These are phyloP conservation scores for Drosophila barbarae DNA, from an alignment of 2,888 invertebrate genomes.

Conservation along the genomic window DNA sequence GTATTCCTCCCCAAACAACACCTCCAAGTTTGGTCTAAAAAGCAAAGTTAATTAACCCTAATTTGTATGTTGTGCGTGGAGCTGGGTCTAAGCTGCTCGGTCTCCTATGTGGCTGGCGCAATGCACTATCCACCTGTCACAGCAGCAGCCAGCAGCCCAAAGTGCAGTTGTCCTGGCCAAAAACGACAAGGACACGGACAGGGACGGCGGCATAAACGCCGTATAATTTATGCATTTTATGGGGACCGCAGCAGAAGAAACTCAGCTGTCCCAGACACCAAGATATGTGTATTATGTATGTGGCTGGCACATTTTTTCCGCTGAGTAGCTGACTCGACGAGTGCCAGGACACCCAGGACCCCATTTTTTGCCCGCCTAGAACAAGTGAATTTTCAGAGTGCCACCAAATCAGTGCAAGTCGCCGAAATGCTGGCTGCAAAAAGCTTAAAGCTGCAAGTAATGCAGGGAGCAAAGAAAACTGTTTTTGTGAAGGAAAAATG, in stretches of 20 bases:
- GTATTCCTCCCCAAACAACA: neutral
- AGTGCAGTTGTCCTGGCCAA: slow-evolving; percentile 1
- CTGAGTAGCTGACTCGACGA: slow-evolving; percentile 44
- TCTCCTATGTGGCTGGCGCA: slow-evolving; percentile 30
- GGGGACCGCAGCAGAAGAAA: slow-evolving; percentile 65
- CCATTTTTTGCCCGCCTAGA: slow-evolving; percentile 7
- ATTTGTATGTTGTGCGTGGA: slow-evolving; percentile 55
- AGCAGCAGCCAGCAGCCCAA: slow-evolving; percentile 18
- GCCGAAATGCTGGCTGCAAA: slow-evolving; percentile 42
- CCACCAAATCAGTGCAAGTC: slow-evolving; percentile 33
- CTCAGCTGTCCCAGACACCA: slow-evolving; percentile 65
- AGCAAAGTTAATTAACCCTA: slow-evolving; percentile 66
- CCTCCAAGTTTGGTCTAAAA: slow-evolving; percentile 41
- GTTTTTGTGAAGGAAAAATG: neutral
- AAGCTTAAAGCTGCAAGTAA: slow-evolving; percentile 41
- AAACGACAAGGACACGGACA: neutral
- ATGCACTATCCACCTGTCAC: slow-evolving; percentile 57
- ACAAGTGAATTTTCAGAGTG: slow-evolving; percentile 17
- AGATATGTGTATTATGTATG: slow-evolving; percentile 71
- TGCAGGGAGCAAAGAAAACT: slow-evolving; percentile 14
- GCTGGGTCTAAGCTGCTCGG: slow-evolving; percentile 17
- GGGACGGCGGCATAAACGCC: slow-evolving; percentile 54
- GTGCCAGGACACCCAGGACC: slow-evolving; percentile 20
- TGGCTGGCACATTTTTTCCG: slow-evolving; percentile 35
- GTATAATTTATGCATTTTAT: slow-evolving; percentile 72